Percentiles rank a stretch among this genome's conserved stretches.
phyloP scores from a whole-genome alignment of 2,797 vertebrate genomes.

The Cottoperca gobio region DNA sequence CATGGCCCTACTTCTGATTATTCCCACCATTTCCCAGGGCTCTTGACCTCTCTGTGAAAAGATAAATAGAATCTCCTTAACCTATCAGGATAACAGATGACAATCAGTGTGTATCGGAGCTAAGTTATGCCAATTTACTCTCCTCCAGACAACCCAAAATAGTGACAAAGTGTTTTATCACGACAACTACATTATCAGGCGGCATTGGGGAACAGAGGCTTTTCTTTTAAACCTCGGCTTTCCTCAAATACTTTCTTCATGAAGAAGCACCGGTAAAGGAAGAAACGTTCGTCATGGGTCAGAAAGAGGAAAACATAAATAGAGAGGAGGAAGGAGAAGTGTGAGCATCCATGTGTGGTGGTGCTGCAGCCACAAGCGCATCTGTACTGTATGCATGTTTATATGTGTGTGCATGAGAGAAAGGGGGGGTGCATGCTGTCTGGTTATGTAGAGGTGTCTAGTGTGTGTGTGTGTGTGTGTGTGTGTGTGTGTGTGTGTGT shows the following conservation, averaged over 20 bases:
- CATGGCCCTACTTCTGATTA: constrained; percentile 75
- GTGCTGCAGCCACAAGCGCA: constrained; percentile 54
- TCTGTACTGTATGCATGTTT: constrained; percentile 62
- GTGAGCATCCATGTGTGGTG: constrained; percentile 39
- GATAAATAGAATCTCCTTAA: constrained; percentile 79
- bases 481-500: constrained; percentile 43
- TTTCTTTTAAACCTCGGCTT: not conserved
- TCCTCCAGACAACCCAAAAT: constrained; percentile 26
- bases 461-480: constrained; percentile 36
- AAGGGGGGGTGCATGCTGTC: constrained; percentile 52
- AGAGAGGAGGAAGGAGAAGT: constrained; percentile 21
- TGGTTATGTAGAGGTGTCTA: constrained; percentile 69
- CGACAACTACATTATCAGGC: constrained; percentile 16
- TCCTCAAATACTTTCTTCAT: constrained; percentile 13
- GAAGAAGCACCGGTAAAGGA: constrained; percentile 15
- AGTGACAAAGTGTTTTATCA: constrained; percentile 21
- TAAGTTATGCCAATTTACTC: constrained; percentile 58
- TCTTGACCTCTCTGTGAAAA: constrained; percentile 73
- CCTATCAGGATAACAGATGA: constrained; percentile 65
- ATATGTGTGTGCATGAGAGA: constrained; percentile 35
- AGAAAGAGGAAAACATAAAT: constrained; percentile 29
- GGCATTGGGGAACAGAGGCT: not conserved
- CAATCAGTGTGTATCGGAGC: constrained; percentile 45
- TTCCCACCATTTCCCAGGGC: constrained; percentile 70
- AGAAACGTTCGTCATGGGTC: constrained; percentile 34